Evolutionary conservation across 2,888 invertebrate genomes (phyloP).

Genomic region (Trichogramma evanescens): DNA sequence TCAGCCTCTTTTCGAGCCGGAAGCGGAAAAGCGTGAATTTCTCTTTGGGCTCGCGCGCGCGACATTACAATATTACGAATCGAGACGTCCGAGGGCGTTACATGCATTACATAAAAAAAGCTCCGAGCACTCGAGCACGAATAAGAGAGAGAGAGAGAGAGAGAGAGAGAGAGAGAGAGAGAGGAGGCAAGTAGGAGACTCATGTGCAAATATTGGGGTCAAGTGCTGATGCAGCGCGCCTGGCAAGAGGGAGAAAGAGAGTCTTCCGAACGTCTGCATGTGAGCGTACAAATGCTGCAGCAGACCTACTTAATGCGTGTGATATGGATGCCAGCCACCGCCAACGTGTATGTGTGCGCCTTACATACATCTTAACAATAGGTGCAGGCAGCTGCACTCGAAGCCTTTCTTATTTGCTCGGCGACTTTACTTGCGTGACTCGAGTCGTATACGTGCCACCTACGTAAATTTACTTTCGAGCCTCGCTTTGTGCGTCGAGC

Average conservation of each 20-base stretch:
- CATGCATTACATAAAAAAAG: conserved; percentile 20
- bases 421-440: no score
- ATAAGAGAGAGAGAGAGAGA: neutral
- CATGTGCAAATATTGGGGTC: conserved; percentile 34
- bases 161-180: neutral
- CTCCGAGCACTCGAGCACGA: neutral
- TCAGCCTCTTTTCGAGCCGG: no score
- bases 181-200: conserved; percentile 23
- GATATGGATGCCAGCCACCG: conserved; percentile 22
- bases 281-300: conserved; percentile 4
- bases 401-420: no score
- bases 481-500: no score
- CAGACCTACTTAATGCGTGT: conserved; percentile 31
- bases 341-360: neutral
- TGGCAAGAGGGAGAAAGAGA: neutral
- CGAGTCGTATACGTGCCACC: no score
- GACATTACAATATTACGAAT: neutral
- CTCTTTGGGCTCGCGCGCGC: neutral
- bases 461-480: no score
- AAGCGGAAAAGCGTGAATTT: no score
- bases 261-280: neutral
- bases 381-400: no score
- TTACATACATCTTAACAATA: neutral
- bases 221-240: conserved; percentile 31
- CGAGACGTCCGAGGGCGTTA: neutral